Evolutionary conservation across 2,888 invertebrate genomes (phyloP).

Genomic region (Eupithecia subfuscata): DNA sequence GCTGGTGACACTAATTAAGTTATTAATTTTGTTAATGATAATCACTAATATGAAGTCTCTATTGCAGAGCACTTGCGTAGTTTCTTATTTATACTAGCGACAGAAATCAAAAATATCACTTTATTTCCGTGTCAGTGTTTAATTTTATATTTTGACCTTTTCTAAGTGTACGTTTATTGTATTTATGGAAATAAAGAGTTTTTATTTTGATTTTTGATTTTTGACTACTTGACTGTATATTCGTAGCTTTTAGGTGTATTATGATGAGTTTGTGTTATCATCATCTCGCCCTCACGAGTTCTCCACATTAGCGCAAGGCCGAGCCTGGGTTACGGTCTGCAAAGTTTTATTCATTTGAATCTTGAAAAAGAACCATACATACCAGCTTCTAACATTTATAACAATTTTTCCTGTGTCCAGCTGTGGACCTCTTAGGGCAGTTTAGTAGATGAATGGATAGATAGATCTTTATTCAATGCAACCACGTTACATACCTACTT

Average conservation of each 20-base stretch:
- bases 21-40: background rate
- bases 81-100: background rate
- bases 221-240: background rate
- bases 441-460: too few relatives aligned
- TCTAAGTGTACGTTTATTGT: too few relatives aligned
- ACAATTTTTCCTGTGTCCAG: background rate
- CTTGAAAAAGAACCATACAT: background rate
- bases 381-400: background rate
- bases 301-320: background rate
- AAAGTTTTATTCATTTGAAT: background rate
- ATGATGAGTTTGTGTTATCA: background rate
- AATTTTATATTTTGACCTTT: too few relatives aligned
- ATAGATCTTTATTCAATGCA: background rate
- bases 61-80: background rate
- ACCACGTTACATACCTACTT: too few relatives aligned
- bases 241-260: background rate
- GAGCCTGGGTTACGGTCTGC: background rate
- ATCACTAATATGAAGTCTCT: background rate
- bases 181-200: too few relatives aligned
- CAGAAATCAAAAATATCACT: too few relatives aligned
- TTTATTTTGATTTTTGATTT: too few relatives aligned
- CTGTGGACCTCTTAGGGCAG: background rate
- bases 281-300: background rate
- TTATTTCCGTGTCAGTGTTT: too few relatives aligned
- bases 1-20: conserved; percentile 19